Evolutionary conservation across 1,140 invertebrate species (phyloP), one percentile per base, ranked within the genome.

Genomic region (Caenorhabditis inopinata): DNA sequence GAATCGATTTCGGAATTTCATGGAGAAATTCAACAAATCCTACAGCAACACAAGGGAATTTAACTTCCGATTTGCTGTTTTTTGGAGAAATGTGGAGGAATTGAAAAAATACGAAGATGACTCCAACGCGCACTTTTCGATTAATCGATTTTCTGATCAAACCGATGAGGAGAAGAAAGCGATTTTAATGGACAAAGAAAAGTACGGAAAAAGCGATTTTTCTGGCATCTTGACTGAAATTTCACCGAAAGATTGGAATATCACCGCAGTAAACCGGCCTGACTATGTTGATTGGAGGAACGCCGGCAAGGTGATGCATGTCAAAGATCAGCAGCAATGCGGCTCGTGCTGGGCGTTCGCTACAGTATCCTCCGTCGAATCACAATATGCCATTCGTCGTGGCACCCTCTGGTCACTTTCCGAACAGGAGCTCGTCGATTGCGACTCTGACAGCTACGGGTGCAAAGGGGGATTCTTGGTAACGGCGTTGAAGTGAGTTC

Each of bases 291-390:
- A n/a, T n/a, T n/a, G n/a, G n/a, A n/a, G n/a, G n/a, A n/a, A n/a
- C n/a, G n/a, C n/a, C n/a, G n/a, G n/a, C n/a, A n/a, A n/a, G n/a
- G n/a, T n/a, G n/a, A n/a, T n/a, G n/a, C n/a, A n/a, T n/a, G n/a
- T 79, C 5, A 79, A 79, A 35, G 42, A 79, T 42, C 78, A 79
- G 16, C 47, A 45, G 2, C 45, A 38, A 21, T 80, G 79, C 23
- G 79, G 79, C 11, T 80, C 79, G 0, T 80, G 79, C 46, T 80
- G 79, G 79, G 79, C 79, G n/a, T 80, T 80, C 42, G 45, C 79
- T 27, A 29, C 25, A 14, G 73, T 80, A 38, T 45, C 79, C 18
- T 42, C 79, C 11, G 73, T 80, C 4, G 79, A 80, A 23, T 53
- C 68, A n/a, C 47, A 53, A 27, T 47, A 25, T 38, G 79, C 79